Base-by-base conservation (phyloP, 1,140 invertebrate species). In the Brachionus manjavacas region DNA sequence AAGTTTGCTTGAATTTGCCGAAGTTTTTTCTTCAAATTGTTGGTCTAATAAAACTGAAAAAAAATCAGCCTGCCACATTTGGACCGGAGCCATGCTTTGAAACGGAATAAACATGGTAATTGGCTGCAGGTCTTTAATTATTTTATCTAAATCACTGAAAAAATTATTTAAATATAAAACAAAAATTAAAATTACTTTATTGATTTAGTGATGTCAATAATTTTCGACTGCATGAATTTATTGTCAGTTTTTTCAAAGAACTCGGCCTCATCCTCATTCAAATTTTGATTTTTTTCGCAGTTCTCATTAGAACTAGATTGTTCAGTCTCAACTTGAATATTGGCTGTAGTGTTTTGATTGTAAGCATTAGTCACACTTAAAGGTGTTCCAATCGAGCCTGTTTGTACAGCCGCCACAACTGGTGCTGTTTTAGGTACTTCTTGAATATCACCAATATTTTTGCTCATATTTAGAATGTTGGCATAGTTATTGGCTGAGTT, bases 231-330 rank as follows among this genome's bases (percentile, higher is more conserved):
- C 79, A 81, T 64, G 16, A 43, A 64, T 64, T 81, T 60, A 39
- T 20, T 43, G 41, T 68, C 64, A 2, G 79, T 81, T 35, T 68
- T 60, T 81, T 81, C 79, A 46, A 64, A 81, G 46, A 81, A 81
- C 12, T 64, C 52, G 11, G 16, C 7, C 12, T 81, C 52, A 23
- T 60, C 52, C 14, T 39, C 35, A 16, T 60, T 64, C 35, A 81
- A 25, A 28, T 49, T 46, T 25, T 8, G 6, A 25, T 49, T 20
- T 28, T 76, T 76, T 76, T 76, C 72, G 14, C 23, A 25, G 7
- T 12, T 25, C 4, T 76, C 72, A 49, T 46, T 76, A 9, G 20
- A 16, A 31, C 28, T 52, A 12, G 16, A 28, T 76, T 76, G 72
- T 16, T 76, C 72, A 25, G 72, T 9, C n/a, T 76, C 72, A 14